Evolutionary conservation across 2,888 invertebrate species (phyloP), one percentile per base, ranked within the genome.

Genomic region (Epicampocera succincta): DNA sequence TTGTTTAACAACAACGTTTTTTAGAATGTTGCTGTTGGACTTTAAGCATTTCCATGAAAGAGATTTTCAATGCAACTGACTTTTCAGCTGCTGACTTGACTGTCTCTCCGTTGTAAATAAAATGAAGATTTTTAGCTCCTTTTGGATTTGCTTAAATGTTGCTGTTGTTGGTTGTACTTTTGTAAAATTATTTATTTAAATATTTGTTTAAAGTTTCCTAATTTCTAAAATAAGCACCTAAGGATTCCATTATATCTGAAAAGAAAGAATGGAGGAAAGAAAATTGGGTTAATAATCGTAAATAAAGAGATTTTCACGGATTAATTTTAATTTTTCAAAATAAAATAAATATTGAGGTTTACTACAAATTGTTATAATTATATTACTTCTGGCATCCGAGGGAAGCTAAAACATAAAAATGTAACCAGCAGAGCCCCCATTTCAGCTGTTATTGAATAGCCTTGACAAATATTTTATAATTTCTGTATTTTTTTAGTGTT

Each of bases 161-260:
- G 74, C 71, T 65, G 66, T 61, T 80, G 63, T 66, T 72, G 74
- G 29, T 29, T 33, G 33, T 79, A 78, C 72, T 79, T 69, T 44
- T 72, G 63, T 78, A 69, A 46, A 63, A 63, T 75, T 85, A 80
- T 84, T 74, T 65, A 60, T 61, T 69, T 69, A 61, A 44, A 85
- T 84, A 69, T 65, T 74, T 66, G 40, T 84, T 85, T 77, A 84
- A 82, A 84, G 77, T 83, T 87, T 89, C 90, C 89, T 90, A 90
- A 88, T 86, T 86, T 87, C 90, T 90, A 90, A 89, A 75, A 89
- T 90, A 89, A 90, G 90, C 90, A 90, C 90, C 90, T 89, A 90
- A 86, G 89, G 90, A 90, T 90, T 90, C 86, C 82, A 89, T 90
- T 88, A 89, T 88, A 90, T 90, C 90, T 90, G 89, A 61, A 90